Percentiles rank a stretch among this genome's conserved stretches.
These are phyloP conservation scores for Oasisia sp. DNA, from an alignment of 2,888 invertebrate genomes.

Conservation along the genomic window DNA sequence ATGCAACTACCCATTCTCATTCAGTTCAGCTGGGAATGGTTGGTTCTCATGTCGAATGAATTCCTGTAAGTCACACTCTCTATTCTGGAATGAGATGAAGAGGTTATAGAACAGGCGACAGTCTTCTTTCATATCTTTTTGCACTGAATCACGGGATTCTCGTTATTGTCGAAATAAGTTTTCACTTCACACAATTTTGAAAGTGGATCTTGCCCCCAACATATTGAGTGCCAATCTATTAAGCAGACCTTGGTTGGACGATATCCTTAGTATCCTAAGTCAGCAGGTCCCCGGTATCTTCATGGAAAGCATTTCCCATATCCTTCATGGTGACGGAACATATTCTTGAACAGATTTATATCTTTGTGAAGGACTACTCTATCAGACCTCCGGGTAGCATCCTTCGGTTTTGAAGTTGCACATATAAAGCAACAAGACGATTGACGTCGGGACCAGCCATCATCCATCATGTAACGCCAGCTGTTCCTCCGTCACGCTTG, in stretches of 20 bases:
- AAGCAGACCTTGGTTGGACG: neutral
- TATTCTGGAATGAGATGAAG: conserved; percentile 36
- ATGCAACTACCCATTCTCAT: conserved; percentile 31
- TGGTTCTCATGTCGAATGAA: conserved; percentile 33
- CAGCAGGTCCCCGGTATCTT: neutral
- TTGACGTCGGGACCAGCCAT: conserved; percentile 45
- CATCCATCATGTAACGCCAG: conserved; percentile 49
- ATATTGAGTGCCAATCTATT: neutral
- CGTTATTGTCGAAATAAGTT: neutral
- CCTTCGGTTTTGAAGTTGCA: neutral
- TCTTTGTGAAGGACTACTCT: conserved; percentile 19
- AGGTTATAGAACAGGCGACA: conserved; percentile 32
- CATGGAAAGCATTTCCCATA: neutral
- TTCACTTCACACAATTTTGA: conserved; percentile 23
- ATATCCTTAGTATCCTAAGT: conserved; percentile 13
- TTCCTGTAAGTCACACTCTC: conserved; percentile 37
- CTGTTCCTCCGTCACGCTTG: conserved; percentile 46
- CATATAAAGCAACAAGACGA: conserved; percentile 31
- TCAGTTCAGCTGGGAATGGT: no score
- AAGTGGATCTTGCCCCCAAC: neutral
- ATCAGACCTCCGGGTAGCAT: neutral
- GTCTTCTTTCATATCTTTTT: conserved; percentile 28
- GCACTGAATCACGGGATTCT: neutral
- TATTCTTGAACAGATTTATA: neutral
- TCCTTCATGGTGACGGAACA: no score